A percentile compares a stretch with the other conserved stretches of the same genome.
Conservation (phyloP, 1,140 invertebrate genomes). For the Cepaea nemoralis region DNA sequence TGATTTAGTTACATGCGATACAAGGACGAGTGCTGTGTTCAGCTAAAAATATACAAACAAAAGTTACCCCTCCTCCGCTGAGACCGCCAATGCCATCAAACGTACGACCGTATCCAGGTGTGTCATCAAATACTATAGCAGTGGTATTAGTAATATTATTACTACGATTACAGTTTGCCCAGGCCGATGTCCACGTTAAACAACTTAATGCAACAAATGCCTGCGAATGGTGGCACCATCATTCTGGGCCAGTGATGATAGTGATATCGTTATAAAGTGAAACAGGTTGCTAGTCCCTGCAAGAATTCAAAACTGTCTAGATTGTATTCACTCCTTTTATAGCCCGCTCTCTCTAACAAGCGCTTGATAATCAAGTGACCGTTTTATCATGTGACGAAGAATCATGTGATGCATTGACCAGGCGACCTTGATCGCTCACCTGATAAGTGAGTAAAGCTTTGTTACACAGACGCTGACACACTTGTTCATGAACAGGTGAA, state of each 20-base stretch:
- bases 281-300: neutral
- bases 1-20: too few species aligned
- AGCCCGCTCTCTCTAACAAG: neutral
- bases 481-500: too few species aligned
- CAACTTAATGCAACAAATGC: neutral
- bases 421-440: too few species aligned
- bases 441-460: too few species aligned
- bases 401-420: slow-evolving; percentile 20
- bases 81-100: slow-evolving; percentile 40
- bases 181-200: neutral
- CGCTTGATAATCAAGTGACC: neutral
- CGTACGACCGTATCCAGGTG: neutral
- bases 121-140: neutral
- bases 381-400: neutral
- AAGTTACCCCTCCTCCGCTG: slow-evolving; percentile 32
- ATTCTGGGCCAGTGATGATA: neutral
- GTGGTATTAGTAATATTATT: too few species aligned
- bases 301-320: neutral
- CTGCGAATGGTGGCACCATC: neutral
- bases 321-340: neutral
- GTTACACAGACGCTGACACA: too few species aligned
- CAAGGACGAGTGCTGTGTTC: too few species aligned
- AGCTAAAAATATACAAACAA: too few species aligned
- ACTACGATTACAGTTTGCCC: neutral
- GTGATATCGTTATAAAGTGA: neutral